Conservation (phyloP, 2,113 vertebrate species). For the Neomonachus schauinslandi region DNA sequence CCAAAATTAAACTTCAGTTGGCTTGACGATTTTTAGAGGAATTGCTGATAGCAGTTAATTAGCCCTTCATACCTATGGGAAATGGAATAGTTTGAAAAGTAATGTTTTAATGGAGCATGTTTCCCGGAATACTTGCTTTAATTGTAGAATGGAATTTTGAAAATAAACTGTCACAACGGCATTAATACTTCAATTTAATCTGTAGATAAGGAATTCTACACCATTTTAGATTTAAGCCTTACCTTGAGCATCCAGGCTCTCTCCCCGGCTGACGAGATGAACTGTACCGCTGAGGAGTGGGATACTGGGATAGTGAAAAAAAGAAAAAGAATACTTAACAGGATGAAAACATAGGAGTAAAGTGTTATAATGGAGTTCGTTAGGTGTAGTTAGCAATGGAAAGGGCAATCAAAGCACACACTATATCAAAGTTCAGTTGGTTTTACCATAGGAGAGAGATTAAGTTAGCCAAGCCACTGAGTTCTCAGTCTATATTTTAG, state of each 20-base stretch:
- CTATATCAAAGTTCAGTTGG: slow-evolving; percentile 66
- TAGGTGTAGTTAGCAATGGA: slow-evolving; percentile 40
- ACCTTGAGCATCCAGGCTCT: slow-evolving; percentile 88
- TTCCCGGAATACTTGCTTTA: neutral
- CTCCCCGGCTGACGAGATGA: slow-evolving; percentile 82
- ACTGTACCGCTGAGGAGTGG: slow-evolving; percentile 81
- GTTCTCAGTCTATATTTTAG: slow-evolving; percentile 47
- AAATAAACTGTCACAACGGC: neutral
- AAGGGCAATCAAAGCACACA: slow-evolving; percentile 68
- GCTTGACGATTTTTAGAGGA: slow-evolving; percentile 40
- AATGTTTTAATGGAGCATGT: neutral
- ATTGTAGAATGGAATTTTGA: neutral
- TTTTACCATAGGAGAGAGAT: slow-evolving; percentile 67
- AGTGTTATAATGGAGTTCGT: slow-evolving; percentile 38
- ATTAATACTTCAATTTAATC: neutral
- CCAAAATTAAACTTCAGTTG: slow-evolving; percentile 10
- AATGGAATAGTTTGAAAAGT: slow-evolving; percentile 6
- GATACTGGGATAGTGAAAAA: slow-evolving; percentile 65
- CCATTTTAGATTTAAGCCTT: slow-evolving; percentile 61
- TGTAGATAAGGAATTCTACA: neutral
- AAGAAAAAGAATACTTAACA: slow-evolving; percentile 60
- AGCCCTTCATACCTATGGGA: neutral
- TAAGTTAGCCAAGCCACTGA: slow-evolving; percentile 69
- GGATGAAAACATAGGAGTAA: slow-evolving; percentile 27
- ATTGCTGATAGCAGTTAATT: slow-evolving; percentile 10